Evolutionary conservation across 1,140 invertebrate species (phyloP).

Genomic region (Lordiphosa clarofinis): DNA sequence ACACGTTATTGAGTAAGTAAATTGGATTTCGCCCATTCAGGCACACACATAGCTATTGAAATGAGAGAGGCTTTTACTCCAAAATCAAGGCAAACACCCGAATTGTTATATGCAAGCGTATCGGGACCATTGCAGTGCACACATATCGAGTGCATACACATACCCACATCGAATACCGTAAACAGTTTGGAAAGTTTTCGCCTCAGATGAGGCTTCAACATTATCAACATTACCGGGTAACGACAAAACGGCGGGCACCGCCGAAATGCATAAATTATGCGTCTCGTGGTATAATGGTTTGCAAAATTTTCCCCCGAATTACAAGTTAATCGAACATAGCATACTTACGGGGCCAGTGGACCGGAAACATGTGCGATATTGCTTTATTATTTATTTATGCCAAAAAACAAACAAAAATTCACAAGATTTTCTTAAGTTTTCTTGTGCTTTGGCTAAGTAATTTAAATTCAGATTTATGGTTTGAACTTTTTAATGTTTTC

Average conservation of each 20-base stretch:
- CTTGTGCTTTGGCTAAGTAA: slow-evolving; percentile 12
- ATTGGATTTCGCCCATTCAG: slow-evolving; percentile 18
- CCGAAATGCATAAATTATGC: slow-evolving; percentile 36
- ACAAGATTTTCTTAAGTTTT: background rate
- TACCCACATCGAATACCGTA: slow-evolving; percentile 4
- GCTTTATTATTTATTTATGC: slow-evolving; percentile 31
- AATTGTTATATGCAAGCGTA: slow-evolving; percentile 2
- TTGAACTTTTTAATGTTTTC: slow-evolving; percentile 19
- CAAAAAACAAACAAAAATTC: slow-evolving; percentile 4
- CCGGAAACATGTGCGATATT: slow-evolving; percentile 36
- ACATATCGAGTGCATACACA: background rate
- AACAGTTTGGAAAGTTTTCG: slow-evolving; percentile 7
- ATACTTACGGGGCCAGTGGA: slow-evolving; percentile 53
- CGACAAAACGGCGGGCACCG: slow-evolving; percentile 12
- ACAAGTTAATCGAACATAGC: slow-evolving; percentile 50
- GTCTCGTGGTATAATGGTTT: slow-evolving; percentile 9
- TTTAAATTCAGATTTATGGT: slow-evolving; percentile 42
- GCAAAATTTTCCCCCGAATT: slow-evolving; percentile 10
- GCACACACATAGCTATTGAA: slow-evolving; percentile 19
- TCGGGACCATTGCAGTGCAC: background rate
- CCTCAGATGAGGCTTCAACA: slow-evolving; percentile 20
- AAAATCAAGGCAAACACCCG: slow-evolving; percentile 25
- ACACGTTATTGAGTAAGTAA: too few relatives aligned
- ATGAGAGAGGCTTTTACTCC: slow-evolving; percentile 10
- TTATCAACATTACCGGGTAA: slow-evolving; percentile 39